phyloP scores from a whole-genome alignment of 2,888 invertebrate genomes.

The Phyllotreta striolata region DNA sequence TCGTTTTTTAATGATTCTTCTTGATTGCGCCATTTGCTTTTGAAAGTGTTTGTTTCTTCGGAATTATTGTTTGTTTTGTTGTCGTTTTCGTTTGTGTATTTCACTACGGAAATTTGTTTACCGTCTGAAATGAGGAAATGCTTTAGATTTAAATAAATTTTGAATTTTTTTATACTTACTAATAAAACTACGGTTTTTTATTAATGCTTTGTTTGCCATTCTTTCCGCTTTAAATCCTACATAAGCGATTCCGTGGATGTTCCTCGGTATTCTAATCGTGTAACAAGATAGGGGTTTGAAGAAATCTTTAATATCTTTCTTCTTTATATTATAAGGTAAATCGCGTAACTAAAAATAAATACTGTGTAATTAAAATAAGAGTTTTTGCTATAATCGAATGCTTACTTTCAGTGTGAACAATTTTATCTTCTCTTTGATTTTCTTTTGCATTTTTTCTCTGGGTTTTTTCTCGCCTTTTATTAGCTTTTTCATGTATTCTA shows the following conservation, averaged over 20 bases:
- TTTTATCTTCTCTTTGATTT: slow-evolving; percentile 56
- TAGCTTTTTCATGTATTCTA: slow-evolving; percentile 77
- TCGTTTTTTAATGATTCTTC: slow-evolving; percentile 72
- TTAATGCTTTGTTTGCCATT: slow-evolving; percentile 79
- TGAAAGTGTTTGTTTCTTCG: slow-evolving; percentile 48
- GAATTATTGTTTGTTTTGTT: slow-evolving; percentile 31
- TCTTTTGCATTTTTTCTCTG: slow-evolving; percentile 58
- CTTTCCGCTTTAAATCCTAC: slow-evolving; percentile 88
- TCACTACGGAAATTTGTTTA: slow-evolving; percentile 53
- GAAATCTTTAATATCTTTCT: slow-evolving; percentile 85
- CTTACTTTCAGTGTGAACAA: slow-evolving; percentile 70
- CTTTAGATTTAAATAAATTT: too few relatives aligned
- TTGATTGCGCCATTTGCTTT: slow-evolving; percentile 69
- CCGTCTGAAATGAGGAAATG: slow-evolving; percentile 52
- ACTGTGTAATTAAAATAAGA: slow-evolving; percentile 5
- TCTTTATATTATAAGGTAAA: slow-evolving; percentile 79
- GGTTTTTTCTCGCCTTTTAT: slow-evolving; percentile 60
- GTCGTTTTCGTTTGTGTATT: slow-evolving; percentile 54
- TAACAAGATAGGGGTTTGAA: slow-evolving; percentile 81
- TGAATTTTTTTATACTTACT: slow-evolving; percentile 66
- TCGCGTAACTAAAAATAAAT: slow-evolving; percentile 68
- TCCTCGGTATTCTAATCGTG: slow-evolving; percentile 80
- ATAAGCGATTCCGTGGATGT: slow-evolving; percentile 85
- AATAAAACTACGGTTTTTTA: slow-evolving; percentile 86
- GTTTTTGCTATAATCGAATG: too few relatives aligned